Evolutionary conservation across 2,888 invertebrate species (phyloP).

Genomic region (Protodeltote pygarga): DNA sequence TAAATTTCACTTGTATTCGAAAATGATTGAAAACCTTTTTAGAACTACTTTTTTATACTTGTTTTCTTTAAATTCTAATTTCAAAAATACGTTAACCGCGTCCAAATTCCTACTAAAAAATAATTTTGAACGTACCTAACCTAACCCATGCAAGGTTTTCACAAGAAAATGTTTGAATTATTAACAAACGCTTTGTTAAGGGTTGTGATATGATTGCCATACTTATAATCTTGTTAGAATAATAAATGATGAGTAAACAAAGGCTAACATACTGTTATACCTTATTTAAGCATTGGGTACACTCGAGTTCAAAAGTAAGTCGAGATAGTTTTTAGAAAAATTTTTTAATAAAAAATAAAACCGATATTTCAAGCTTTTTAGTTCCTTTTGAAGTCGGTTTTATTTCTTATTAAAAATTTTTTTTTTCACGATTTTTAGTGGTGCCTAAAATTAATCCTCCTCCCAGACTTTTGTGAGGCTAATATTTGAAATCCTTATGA

Average conservation of each 20-base stretch:
- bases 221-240: conserved; percentile 45
- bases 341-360: background rate
- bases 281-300: conserved; percentile 46
- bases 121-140: conserved; percentile 1
- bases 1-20: too few species aligned
- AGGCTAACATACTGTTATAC: conserved; percentile 49
- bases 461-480: too few species aligned
- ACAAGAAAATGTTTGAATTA: background rate
- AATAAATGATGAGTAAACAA: conserved; percentile 64
- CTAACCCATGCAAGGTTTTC: too few species aligned
- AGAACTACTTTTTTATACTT: background rate
- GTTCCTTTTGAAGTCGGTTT: too few species aligned
- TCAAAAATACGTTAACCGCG: too few species aligned
- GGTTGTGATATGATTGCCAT: conserved; percentile 14
- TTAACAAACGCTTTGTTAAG: conserved; percentile 4
- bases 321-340: background rate
- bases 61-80: background rate
- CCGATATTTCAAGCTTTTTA: background rate
- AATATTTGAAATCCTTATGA: too few species aligned
- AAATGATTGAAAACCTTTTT: background rate
- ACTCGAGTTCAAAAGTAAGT: conserved; percentile 31
- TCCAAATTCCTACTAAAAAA: too few species aligned
- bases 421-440: too few species aligned
- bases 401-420: too few species aligned
- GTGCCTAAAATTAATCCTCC: too few species aligned